Base-by-base conservation (phyloP, 92 coral and sea anemone genomes). In the Pocillopora grandis region DNA sequence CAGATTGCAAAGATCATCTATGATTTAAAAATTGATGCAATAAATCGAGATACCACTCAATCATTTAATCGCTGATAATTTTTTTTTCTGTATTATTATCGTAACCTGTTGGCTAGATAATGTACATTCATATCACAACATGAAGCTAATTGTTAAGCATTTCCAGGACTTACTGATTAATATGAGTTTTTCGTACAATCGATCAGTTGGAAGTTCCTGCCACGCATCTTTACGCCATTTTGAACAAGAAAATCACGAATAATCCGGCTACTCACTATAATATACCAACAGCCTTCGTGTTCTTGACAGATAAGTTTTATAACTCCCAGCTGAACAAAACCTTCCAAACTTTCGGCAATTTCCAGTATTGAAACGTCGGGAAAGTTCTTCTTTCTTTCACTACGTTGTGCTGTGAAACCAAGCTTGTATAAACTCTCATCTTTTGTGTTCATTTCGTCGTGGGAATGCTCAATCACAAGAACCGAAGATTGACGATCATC, bases 311-410 rank as follows among this genome's bases (percentile, higher is more conserved):
- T 94, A 35, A 94, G 90, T 88, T 89, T 89, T 9, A 94, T 78
- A 48, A 64, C 84, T n/a, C 85, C 91, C 78, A 94, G 84, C 62
- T 92, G 89, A 20, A 94, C 95, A 70, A 92, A 80, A 48, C 86
- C 90, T 3, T 88, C 88, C 0, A 94, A 86, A 60, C 95, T 82
- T 37, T 94, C 93, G 37, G 98, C 98, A 55, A 94, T 94, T 76
- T 94, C 98, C 0, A 94, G 82, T n/a, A 92, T 87, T 27, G 91
- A 88, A 37, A 89, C 69, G 21, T 62, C 75, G 36, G 98, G 98
- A 66, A 94, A 88, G 61, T 85, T 78, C 72, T 92, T 85, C 70
- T 55, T 62, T 11, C 88, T 56, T 36, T 66, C 77, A 52, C 74
- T 60, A 23, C 79, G 80, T 71, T 94, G 93, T 60, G 87, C 80